A percentile compares a stretch with the other conserved stretches of the same genome.
These are phyloP conservation scores for Halocaridina rubra DNA, from an alignment of 2,888 invertebrate species.

Conservation along the genomic window DNA sequence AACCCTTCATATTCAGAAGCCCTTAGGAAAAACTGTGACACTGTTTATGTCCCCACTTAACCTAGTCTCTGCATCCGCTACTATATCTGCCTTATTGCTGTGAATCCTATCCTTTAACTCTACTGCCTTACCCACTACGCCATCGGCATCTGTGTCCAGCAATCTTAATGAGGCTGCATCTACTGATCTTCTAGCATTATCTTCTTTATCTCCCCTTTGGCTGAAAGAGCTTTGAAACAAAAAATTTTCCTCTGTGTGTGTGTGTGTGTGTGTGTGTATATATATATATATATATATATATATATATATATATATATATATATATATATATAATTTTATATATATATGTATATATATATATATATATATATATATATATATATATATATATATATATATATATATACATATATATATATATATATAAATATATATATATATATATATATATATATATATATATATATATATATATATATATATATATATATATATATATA, in stretches of 20 bases:
- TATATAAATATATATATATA: neutral
- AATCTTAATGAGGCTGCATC: too few species aligned
- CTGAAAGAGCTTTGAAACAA: neutral
- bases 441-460: neutral
- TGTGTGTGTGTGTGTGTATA: neutral
- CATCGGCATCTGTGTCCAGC: too few species aligned
- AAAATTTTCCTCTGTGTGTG: neutral
- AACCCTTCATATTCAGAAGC: too few species aligned
- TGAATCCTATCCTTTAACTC: too few species aligned
- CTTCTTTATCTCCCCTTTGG: neutral
- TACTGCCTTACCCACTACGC: too few species aligned
- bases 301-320: neutral
- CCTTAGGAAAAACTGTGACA: too few species aligned
- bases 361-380: neutral
- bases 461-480: neutral
- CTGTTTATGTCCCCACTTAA: too few species aligned
- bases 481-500: neutral
- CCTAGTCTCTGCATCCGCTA: too few species aligned
- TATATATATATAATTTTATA: neutral
- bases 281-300: neutral
- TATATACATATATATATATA: neutral
- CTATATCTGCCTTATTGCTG: too few species aligned
- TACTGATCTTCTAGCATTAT: too few species aligned
- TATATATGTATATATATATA: constrained; percentile 1
- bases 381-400: neutral